Base-by-base conservation (phyloP, 1,140 invertebrate species). In the Zaprionus davidi region DNA sequence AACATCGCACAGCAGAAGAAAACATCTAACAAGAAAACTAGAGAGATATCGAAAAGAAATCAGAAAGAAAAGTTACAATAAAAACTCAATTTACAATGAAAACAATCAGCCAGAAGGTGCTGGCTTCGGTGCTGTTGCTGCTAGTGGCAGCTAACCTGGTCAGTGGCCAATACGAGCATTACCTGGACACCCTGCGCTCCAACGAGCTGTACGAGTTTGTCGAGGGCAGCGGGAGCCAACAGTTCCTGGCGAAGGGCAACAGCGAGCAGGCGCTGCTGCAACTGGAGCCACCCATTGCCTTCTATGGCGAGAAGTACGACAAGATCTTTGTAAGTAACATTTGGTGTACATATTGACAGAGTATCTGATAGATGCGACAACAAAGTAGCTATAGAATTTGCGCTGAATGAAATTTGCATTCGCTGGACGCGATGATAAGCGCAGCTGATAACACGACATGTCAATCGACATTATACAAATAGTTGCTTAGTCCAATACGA, bases 291-390 rank as follows among this genome's bases (percentile, higher is more conserved):
- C 96, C 96, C 0, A 94, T 97, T 60, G 93, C 94, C 6, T 96
- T 97, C 92, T 97, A 95, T 92, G 95, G 95, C 79, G 95, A 95
- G 53, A 92, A 93, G 56, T 97, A 96, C 92, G 94, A 94, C 49
- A 94, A 94, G 34, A 93, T 97, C 86, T 97, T 94, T 93, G 96
- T 97, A 93, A 97, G 96, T 96, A 78, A 55, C 22, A 36, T 17
- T 4, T 38, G 36, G 13, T 5, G 13, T 38, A 38, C 36, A 38
- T 38, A 38, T 15, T 15, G 12, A 38, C 36, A 6, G 3, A 31
- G 12, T 59, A 72, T 55, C 36, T 55, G 57, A 62, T 70, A 51
- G 55, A 60, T 41, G 64, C 20, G 44, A 38, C 41, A 41, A 46
- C 65, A 67, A 67, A 58, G 55, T 57, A n/a, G 64, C 51, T 66